phyloP scores from a whole-genome alignment of 2,797 vertebrate species.

The Lophius americanus region DNA sequence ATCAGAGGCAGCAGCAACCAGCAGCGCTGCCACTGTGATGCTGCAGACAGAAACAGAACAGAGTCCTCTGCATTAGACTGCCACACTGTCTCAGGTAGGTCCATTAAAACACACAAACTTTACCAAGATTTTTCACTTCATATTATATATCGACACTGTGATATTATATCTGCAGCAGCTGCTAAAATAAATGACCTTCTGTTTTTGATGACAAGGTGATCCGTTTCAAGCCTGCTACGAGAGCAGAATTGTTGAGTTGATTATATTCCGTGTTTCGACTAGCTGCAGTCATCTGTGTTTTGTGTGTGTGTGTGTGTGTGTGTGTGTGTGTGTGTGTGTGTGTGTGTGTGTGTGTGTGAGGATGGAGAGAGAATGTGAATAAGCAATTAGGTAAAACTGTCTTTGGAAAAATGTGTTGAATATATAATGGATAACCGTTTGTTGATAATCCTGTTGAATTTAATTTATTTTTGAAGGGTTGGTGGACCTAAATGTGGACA shows the following conservation, averaged over 20 bases:
- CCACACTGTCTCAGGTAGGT: constrained; percentile 66
- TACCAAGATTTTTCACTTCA: too few relatives aligned
- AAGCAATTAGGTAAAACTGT: not conserved
- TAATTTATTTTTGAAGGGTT: too few relatives aligned
- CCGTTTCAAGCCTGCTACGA: constrained; percentile 29
- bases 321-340: constrained; percentile 18
- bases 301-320: not conserved
- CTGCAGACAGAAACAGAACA: constrained; percentile 63
- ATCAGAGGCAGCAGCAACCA: constrained; percentile 49
- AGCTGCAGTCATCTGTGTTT: constrained; percentile 22
- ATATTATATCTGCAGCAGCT: not conserved
- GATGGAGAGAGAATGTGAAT: constrained; percentile 1
- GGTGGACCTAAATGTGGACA: too few relatives aligned
- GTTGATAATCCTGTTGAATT: too few relatives aligned
- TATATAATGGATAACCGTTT: too few relatives aligned
- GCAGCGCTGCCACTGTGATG: constrained; percentile 52
- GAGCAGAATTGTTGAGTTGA: constrained; percentile 31
- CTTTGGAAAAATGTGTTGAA: too few relatives aligned
- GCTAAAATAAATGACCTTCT: constrained; percentile 21
- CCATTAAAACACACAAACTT: constrained; percentile 13
- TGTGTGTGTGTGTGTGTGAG: constrained; percentile 1
- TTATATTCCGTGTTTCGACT: constrained; percentile 27
- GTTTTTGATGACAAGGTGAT: constrained; percentile 33
- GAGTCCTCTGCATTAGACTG: constrained; percentile 40
- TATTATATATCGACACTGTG: not conserved